Percentiles rank a stretch among this genome's conserved stretches.
Evolutionary conservation across 1,140 invertebrate species (phyloP).

Genomic region (Kradibia gibbosae): DNA sequence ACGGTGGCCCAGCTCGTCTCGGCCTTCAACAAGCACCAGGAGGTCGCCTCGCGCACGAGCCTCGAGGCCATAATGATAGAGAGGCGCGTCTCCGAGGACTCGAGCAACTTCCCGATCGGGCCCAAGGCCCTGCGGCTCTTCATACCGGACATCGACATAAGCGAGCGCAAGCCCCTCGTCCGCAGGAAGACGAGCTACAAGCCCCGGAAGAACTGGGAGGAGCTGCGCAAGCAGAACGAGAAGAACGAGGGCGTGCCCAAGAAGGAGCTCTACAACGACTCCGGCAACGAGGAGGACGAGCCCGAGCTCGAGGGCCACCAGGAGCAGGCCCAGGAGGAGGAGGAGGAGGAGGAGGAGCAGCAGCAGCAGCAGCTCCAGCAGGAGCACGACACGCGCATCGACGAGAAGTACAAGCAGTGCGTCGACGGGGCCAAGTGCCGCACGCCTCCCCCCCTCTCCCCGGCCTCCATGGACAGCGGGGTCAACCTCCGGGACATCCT

Average conservation of each 20-base stretch:
- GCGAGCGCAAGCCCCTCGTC: slow-evolving; percentile 66
- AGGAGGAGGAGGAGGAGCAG: not conserved
- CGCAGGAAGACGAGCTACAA: slow-evolving; percentile 71
- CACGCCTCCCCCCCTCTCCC: slow-evolving; percentile 3
- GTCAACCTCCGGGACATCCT: slow-evolving; percentile 57
- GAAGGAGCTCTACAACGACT: slow-evolving; percentile 63
- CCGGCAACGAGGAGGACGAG: slow-evolving; percentile 64
- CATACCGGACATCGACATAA: slow-evolving; percentile 74
- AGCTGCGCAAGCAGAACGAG: slow-evolving; percentile 67
- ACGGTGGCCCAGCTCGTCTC: slow-evolving; percentile 73
- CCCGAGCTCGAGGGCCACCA: slow-evolving; percentile 46
- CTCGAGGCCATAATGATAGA: slow-evolving; percentile 72
- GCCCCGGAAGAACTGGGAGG: slow-evolving; percentile 70
- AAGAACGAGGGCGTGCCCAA: slow-evolving; percentile 66
- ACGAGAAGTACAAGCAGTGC: slow-evolving; percentile 69
- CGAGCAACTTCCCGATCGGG: slow-evolving; percentile 70
- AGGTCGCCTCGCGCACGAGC: slow-evolving; percentile 72
- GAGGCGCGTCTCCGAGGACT: slow-evolving; percentile 66
- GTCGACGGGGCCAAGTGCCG: slow-evolving; percentile 60
- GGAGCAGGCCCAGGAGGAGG: not conserved
- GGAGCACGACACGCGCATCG: slow-evolving; percentile 61
- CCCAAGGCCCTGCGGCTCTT: slow-evolving; percentile 73
- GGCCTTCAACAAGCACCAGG: slow-evolving; percentile 74
- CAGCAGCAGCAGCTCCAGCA: not conserved
- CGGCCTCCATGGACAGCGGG: slow-evolving; percentile 32